Conservation (phyloP, 2,113 vertebrate species). For the Semnornis frantzii region DNA sequence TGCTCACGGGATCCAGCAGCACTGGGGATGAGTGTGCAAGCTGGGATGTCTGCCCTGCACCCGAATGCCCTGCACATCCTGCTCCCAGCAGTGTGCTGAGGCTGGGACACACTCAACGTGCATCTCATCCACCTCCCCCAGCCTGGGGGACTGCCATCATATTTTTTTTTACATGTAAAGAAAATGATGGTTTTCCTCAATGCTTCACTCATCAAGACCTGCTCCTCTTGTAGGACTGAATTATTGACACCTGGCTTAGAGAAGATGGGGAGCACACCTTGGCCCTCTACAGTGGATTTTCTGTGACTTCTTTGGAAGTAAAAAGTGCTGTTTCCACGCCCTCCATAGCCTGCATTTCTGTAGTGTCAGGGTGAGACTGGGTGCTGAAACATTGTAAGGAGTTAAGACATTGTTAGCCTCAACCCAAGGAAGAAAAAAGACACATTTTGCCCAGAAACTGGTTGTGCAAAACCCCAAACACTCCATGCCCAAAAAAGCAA, state of each 20-base stretch:
- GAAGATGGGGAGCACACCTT: background rate
- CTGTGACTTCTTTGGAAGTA: background rate
- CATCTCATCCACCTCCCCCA: background rate
- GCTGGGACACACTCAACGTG: fast-evolving
- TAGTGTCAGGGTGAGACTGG: background rate
- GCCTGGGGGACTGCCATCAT: background rate
- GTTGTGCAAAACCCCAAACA: background rate
- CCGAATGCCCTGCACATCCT: fast-evolving
- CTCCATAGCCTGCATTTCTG: background rate
- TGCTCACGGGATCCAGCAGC: background rate
- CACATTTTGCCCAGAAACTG: background rate
- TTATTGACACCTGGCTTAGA: background rate
- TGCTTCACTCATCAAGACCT: background rate
- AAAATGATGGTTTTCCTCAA: background rate
- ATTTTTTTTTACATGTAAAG: background rate
- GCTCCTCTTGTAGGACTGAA: background rate
- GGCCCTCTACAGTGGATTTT: background rate
- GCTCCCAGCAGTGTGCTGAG: fast-evolving
- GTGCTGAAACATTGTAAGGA: background rate
- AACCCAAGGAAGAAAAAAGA: background rate
- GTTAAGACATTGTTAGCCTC: background rate
- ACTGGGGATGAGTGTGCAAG: background rate
- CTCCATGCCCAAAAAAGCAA: background rate
- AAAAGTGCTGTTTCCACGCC: background rate
- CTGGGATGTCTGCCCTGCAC: background rate